Evolutionary conservation across 2,797 vertebrate genomes (phyloP), one percentile per base, ranked within the genome.

Genomic region (Botia almorhae): DNA sequence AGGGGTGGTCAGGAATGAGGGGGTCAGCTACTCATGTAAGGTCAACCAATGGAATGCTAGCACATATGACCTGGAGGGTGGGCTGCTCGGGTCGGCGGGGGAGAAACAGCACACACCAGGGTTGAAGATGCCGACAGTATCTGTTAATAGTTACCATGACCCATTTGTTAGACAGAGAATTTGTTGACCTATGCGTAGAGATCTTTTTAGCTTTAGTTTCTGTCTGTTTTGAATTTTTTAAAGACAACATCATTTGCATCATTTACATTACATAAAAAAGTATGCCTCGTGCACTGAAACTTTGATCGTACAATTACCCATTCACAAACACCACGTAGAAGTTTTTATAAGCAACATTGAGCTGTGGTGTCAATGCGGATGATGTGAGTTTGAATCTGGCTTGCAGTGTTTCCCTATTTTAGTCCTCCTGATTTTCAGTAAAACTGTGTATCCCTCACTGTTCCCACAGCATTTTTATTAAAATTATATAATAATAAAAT

Each of bases 21-120:
- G 93, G 93, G 92, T 94, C 93, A 95, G 92, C 92, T 94, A 93
- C 90, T 90, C n/a, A 86, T 89, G 87, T 88, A 85, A 90, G 91
- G 92, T 92, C 92, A 92, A 87, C 73, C 86, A 85, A 86, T 88
- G 92, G 91, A 93, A 93, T 93, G 90, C 81, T 64, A 87, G 86
- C 12, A 74, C 88, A 91, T 87, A 87, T 90, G 89, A 90, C 71
- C 75, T 13, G 55, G 70, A 82, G 85, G 76, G 71, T 68, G 58
- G 50, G 85, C 46, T 11, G 13, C 70, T 56, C 43, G 10, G 8
- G 3, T 5, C 13, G 71, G 70, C 77, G 83, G 68, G 76, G 80
- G 43, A 8, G 11, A 80, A 83, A 19, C 67, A 78, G 73, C 69
- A 70, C 69, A 33, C 50, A 85, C 69, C 6, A 56, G 63, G 50